These are phyloP conservation scores for Morelia viridis DNA, from an alignment of 2,797 vertebrate genomes.

Conservation along the genomic window DNA sequence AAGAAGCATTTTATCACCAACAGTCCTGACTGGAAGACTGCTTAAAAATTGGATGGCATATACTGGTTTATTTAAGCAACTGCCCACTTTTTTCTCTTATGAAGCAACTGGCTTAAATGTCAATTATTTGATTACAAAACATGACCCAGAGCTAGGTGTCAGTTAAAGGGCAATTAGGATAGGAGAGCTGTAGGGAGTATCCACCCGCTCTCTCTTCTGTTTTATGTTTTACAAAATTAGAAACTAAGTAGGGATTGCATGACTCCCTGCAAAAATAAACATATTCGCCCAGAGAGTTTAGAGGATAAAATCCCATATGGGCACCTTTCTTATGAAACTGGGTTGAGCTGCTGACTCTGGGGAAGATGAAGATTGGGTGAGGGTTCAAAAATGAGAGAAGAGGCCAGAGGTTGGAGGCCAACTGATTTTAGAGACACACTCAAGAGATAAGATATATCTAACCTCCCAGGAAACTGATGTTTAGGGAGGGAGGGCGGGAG, in stretches of 20 bases:
- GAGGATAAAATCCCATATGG: background rate
- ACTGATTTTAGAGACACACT: background rate
- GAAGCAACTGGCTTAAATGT: background rate
- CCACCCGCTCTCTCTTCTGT: background rate
- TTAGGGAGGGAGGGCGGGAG: background rate
- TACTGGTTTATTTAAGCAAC: background rate
- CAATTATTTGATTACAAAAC: background rate
- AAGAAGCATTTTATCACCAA: no score
- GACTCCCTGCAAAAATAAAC: background rate
- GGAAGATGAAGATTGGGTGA: background rate
- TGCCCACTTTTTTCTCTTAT: no score
- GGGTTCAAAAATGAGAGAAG: background rate
- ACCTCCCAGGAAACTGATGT: background rate
- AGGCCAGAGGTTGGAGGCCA: background rate
- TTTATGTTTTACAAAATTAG: background rate
- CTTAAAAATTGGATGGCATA: background rate
- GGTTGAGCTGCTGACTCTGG: background rate
- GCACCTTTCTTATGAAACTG: background rate
- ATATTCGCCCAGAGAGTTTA: background rate
- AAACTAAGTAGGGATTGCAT: background rate
- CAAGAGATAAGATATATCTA: background rate
- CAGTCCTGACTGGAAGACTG: no score
- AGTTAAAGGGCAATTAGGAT: background rate
- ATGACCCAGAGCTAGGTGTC: background rate
- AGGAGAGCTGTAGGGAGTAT: background rate